These are phyloP conservation scores for Microplitis manilae DNA, from an alignment of 2,888 invertebrate genomes.

Conservation along the genomic window DNA sequence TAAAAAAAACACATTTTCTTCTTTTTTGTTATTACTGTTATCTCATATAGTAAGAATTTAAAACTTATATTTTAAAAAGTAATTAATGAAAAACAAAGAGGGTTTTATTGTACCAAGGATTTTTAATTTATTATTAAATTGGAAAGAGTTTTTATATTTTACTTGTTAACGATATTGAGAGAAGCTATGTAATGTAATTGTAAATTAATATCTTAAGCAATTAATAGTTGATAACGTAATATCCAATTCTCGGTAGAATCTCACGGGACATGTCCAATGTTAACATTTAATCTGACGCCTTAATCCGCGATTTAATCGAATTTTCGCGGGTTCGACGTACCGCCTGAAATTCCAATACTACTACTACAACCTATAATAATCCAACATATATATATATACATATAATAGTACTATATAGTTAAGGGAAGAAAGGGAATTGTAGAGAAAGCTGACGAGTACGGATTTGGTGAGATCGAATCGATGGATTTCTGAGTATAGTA, in stretches of 20 bases:
- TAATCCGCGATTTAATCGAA: slow-evolving; percentile 59
- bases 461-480: slow-evolving; percentile 28
- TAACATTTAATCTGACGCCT: slow-evolving; percentile 57
- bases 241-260: background rate
- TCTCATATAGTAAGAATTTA: background rate
- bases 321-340: slow-evolving; percentile 44
- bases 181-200: background rate
- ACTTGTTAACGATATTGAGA: background rate
- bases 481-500: slow-evolving; percentile 12
- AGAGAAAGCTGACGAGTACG: slow-evolving; percentile 16
- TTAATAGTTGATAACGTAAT: slow-evolving; percentile 18
- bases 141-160: too few species aligned
- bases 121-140: background rate
- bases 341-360: slow-evolving; percentile 12
- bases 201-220: background rate
- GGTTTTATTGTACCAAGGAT: background rate
- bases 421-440: background rate
- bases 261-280: slow-evolving; percentile 23
- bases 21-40: background rate
- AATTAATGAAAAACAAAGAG: background rate
- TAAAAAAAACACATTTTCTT: background rate
- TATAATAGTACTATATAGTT: background rate
- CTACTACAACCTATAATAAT: background rate
- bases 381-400: background rate
- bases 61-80: background rate